phyloP scores from a whole-genome alignment of 2,888 invertebrate genomes.

The Drosophila niveifrons region DNA sequence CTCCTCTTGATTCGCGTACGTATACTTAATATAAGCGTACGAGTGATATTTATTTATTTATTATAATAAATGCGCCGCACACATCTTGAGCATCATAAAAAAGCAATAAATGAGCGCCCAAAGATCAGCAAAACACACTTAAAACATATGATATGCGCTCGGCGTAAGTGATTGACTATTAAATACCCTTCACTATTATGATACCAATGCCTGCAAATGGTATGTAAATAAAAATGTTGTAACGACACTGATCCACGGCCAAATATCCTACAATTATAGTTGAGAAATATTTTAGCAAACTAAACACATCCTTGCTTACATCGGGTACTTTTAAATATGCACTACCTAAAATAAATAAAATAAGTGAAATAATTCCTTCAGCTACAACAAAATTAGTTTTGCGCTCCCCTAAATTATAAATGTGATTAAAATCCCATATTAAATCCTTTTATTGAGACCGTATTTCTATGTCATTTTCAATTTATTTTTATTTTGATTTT shows the following conservation, averaged over 20 bases:
- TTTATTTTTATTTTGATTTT: not conserved
- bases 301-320: not conserved
- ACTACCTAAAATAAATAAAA: no score
- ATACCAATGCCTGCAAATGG: not conserved
- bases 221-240: not conserved
- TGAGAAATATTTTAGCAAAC: not conserved
- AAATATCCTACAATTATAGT: not conserved
- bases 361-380: no score
- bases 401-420: no score
- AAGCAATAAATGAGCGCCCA: conserved; percentile 49
- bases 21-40: conserved; percentile 15
- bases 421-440: not conserved
- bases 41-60: conserved; percentile 21
- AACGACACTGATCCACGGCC: no score
- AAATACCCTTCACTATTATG: not conserved
- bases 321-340: no score
- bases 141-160: not conserved
- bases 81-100: conserved; percentile 50
- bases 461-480: not conserved
- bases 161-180: not conserved
- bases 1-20: conserved; percentile 12
- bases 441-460: not conserved
- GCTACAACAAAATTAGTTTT: no score
- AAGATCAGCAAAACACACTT: conserved; percentile 41
- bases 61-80: conserved; percentile 63